Conservation (phyloP, 2,113 vertebrate genomes). For the Alosa alosa region DNA sequence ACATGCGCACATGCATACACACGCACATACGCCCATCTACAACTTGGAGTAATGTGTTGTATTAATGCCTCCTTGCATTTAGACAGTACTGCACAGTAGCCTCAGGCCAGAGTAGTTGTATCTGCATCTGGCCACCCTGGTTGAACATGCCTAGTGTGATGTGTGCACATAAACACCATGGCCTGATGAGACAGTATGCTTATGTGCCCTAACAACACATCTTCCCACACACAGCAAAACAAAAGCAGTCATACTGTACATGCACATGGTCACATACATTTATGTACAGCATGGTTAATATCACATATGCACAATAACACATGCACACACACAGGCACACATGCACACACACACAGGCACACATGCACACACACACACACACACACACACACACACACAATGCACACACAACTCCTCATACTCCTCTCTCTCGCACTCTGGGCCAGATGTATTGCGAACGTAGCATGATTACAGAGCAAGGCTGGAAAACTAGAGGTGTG, state of each 20-base stretch:
- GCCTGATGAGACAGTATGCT: too few relatives aligned
- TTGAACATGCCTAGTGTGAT: too few relatives aligned
- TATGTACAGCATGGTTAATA: neutral
- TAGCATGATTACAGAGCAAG: too few relatives aligned
- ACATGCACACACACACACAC: neutral
- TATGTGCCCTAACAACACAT: too few relatives aligned
- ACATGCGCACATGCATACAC: neutral
- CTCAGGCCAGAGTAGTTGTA: too few relatives aligned
- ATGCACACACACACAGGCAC: neutral
- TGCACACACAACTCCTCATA: too few relatives aligned
- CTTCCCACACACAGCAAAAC: neutral
- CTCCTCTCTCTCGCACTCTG: too few relatives aligned
- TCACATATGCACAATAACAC: neutral
- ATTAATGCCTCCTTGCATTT: neutral
- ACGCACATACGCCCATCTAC: neutral
- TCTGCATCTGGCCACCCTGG: too few relatives aligned
- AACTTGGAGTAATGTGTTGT: neutral
- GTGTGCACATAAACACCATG: too few relatives aligned
- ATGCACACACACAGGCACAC: neutral
- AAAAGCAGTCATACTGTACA: neutral
- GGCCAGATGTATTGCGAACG: too few relatives aligned
- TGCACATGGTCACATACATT: neutral
- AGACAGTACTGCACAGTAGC: neutral
- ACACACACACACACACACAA: neutral
- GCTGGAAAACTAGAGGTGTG: too few relatives aligned